phyloP scores from a whole-genome alignment of 2,113 vertebrate genomes.

The Pipa parva region DNA sequence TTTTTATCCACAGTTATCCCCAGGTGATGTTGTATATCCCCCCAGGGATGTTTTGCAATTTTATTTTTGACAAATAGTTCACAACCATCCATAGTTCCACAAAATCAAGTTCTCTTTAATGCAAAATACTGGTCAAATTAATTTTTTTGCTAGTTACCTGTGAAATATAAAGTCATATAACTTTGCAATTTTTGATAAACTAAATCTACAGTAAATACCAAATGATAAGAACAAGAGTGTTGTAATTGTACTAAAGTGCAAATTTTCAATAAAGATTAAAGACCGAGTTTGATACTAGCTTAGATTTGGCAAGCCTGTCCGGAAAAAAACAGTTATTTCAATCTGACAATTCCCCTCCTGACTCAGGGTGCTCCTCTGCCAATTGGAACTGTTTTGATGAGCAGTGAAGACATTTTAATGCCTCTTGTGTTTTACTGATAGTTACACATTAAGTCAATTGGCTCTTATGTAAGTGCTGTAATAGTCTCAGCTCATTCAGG shows the following conservation, averaged over 20 bases:
- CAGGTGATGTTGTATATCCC: too few relatives aligned
- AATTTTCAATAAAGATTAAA: too few relatives aligned
- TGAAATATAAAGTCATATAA: not conserved
- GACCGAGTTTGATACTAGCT: not conserved
- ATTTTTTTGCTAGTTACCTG: not conserved
- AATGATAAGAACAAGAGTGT: too few relatives aligned
- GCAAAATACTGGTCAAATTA: not conserved
- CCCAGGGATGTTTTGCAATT: too few relatives aligned
- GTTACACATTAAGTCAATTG: not conserved
- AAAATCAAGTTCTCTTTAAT: too few relatives aligned
- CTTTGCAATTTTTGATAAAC: not conserved
- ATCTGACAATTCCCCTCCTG: not conserved
- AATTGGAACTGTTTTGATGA: slow-evolving; percentile 40
- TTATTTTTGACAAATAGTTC: too few relatives aligned
- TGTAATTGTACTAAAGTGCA: too few relatives aligned
- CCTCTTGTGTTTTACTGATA: slow-evolving; percentile 23
- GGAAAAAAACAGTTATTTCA: slow-evolving; percentile 33
- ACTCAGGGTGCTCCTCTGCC: slow-evolving; percentile 36
- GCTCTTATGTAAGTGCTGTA: slow-evolving; percentile 28
- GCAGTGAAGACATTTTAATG: slow-evolving; percentile 39
- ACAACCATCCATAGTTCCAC: too few relatives aligned
- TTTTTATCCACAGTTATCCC: too few relatives aligned
- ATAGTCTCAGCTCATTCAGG: slow-evolving; percentile 25
- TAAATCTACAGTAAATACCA: not conserved
- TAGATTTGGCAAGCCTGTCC: not conserved